phyloP scores from a whole-genome alignment of 92 coral and sea anemone genomes.

The Montipora capitata region DNA sequence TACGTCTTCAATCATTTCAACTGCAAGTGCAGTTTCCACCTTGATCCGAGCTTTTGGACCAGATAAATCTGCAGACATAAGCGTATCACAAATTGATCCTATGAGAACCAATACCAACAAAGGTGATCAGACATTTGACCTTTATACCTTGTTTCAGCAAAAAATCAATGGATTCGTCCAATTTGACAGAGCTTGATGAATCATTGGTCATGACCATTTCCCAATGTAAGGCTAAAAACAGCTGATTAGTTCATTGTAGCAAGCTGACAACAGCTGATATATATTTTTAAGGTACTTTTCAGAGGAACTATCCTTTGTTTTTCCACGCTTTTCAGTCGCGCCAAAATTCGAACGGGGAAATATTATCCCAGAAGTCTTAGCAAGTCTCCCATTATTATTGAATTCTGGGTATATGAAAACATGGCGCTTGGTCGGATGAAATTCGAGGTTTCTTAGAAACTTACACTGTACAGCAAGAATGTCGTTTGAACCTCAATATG shows the following conservation, averaged over 20 bases:
- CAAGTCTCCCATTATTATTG: neutral
- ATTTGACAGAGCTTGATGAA: neutral
- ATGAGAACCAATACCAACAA: too few relatives aligned
- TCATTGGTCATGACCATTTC: slow-evolving; percentile 21
- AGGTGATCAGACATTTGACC: neutral
- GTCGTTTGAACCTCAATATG: neutral
- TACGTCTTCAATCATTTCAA: slow-evolving; percentile 70
- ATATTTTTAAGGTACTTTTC: neutral
- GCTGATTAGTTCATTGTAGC: too few relatives aligned
- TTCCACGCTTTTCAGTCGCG: slow-evolving; percentile 63
- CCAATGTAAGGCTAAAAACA: neutral
- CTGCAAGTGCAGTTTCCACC: slow-evolving; percentile 73
- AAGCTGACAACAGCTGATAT: neutral
- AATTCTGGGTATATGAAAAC: slow-evolving; percentile 25
- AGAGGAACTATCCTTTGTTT: neutral
- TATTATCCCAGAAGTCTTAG: slow-evolving; percentile 56
- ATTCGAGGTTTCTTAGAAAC: slow-evolving; percentile 28
- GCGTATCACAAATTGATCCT: too few relatives aligned
- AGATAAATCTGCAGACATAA: slow-evolving; percentile 34
- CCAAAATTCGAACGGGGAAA: slow-evolving; percentile 77
- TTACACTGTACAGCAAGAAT: slow-evolving; percentile 10
- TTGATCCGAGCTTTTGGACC: slow-evolving; percentile 57
- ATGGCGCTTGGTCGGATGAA: slow-evolving; percentile 1
- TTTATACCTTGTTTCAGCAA: slow-evolving; percentile 14
- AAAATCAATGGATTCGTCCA: slow-evolving; percentile 21